Evolutionary conservation across 2,113 vertebrate genomes (phyloP).

Genomic region (Myotis brandtii): DNA sequence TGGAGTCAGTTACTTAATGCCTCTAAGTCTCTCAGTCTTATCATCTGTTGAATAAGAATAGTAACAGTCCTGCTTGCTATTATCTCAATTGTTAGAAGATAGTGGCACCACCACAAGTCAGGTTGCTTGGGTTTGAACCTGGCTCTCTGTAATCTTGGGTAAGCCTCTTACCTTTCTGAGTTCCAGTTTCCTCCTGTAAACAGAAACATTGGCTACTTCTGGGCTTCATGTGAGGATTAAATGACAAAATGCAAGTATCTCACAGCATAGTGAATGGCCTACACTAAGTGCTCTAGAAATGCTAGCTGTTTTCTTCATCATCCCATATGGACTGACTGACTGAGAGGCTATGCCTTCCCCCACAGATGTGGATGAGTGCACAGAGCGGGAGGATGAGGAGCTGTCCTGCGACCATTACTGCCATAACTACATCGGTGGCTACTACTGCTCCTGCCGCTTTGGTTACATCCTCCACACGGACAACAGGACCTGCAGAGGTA

Average conservation of each 20-base stretch:
- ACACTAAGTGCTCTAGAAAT: background rate
- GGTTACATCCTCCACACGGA: conserved; percentile 96
- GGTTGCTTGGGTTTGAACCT: background rate
- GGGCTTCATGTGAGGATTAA: background rate
- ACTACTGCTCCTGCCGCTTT: conserved; percentile 97
- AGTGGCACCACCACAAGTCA: background rate
- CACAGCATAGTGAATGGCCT: too few relatives aligned
- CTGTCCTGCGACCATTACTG: conserved; percentile 95
- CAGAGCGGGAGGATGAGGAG: conserved; percentile 90
- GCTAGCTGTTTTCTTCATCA: background rate
- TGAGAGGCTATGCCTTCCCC: background rate
- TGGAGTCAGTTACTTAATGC: background rate
- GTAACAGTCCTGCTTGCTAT: background rate
- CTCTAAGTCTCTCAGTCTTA: background rate
- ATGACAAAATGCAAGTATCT: background rate
- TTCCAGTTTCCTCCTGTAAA: background rate
- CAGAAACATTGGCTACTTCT: background rate
- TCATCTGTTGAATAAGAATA: background rate
- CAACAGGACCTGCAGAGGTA: conserved; percentile 97
- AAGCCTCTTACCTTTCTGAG: background rate
- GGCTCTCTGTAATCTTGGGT: background rate
- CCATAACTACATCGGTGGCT: conserved; percentile 97
- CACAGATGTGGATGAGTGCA: conserved; percentile 95
- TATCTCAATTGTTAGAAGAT: background rate
- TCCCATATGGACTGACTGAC: background rate